Conservation (phyloP, 2,797 vertebrate genomes). For the Cyprinodon diabolis region DNA sequence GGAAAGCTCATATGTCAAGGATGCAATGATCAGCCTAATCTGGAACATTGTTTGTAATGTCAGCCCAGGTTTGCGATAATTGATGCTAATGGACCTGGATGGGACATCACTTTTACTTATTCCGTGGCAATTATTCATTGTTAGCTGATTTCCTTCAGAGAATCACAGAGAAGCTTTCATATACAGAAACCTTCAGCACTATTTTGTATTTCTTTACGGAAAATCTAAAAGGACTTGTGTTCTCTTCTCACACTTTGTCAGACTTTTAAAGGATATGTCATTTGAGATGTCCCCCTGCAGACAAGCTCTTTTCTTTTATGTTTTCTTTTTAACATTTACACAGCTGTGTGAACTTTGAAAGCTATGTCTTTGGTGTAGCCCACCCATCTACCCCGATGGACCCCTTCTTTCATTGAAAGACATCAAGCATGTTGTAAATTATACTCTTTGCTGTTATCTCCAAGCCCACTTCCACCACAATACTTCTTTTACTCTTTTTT, state of each 20-base stretch:
- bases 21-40: slow-evolving; percentile 78
- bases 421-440: slow-evolving; percentile 43
- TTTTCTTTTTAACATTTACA: slow-evolving; percentile 58
- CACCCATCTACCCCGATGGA: slow-evolving; percentile 1
- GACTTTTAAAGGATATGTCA: slow-evolving; percentile 35
- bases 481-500: slow-evolving; percentile 72
- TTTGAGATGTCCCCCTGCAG: slow-evolving; percentile 35
- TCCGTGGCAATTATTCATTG: slow-evolving; percentile 68
- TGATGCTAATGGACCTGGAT: slow-evolving; percentile 72
- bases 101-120: slow-evolving; percentile 65
- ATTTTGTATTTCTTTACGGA: slow-evolving; percentile 2
- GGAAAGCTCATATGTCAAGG: slow-evolving; percentile 65
- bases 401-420: slow-evolving; percentile 36
- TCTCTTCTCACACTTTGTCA: slow-evolving; percentile 28
- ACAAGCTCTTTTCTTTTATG: slow-evolving; percentile 50
- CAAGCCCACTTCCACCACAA: slow-evolving; percentile 67
- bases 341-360: slow-evolving; percentile 60
- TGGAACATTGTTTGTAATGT: slow-evolving; percentile 74
- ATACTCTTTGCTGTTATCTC: slow-evolving; percentile 43
- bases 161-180: slow-evolving; percentile 25
- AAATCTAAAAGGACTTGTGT: slow-evolving; percentile 18
- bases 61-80: slow-evolving; percentile 71
- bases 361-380: slow-evolving; percentile 41
- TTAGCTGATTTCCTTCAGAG: slow-evolving; percentile 53
- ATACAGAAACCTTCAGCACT: slow-evolving; percentile 22